A percentile compares a stretch with the other conserved stretches of the same genome.
These are phyloP conservation scores for Caenorhabditis sp. DNA, from an alignment of 2,888 invertebrate genomes.

Conservation along the genomic window DNA sequence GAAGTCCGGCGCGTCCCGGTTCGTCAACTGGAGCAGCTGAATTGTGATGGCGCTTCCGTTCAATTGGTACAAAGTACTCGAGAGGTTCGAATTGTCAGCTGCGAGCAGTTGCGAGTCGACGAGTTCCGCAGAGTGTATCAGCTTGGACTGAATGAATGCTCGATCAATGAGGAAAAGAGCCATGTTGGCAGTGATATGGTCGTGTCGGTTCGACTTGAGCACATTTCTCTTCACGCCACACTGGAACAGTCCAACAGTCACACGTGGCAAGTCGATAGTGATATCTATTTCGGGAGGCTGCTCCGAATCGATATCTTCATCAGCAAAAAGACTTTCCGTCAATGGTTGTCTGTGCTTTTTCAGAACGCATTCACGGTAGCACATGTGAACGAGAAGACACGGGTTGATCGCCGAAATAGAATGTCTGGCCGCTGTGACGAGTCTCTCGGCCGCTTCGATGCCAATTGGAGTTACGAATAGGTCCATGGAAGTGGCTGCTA, in stretches of 20 bases:
- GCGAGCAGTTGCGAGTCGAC: not conserved
- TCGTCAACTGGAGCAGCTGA: constrained; percentile 56
- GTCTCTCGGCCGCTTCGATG: constrained; percentile 66
- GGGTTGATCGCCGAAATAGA: constrained; percentile 66
- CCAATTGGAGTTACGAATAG: constrained; percentile 74
- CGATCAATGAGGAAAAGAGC: constrained; percentile 47
- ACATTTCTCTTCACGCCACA: constrained; percentile 49
- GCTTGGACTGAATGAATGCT: constrained; percentile 47
- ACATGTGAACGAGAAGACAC: constrained; percentile 67
- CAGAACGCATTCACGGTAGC: constrained; percentile 69
- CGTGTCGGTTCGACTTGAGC: constrained; percentile 13
- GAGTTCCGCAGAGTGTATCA: not conserved
- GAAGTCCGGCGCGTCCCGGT: constrained; percentile 44
- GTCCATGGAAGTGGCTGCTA: constrained; percentile 46
- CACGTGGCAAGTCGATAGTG: constrained; percentile 36
- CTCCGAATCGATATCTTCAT: constrained; percentile 35
- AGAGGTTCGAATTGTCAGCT: constrained; percentile 16
- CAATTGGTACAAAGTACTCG: constrained; percentile 47
- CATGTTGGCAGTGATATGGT: constrained; percentile 50
- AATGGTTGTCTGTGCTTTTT: constrained; percentile 72
- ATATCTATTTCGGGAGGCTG: constrained; percentile 42
- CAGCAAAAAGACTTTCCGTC: constrained; percentile 60
- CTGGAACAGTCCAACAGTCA: constrained; percentile 44
- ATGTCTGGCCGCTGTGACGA: constrained; percentile 50
- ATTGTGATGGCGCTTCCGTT: constrained; percentile 38